A percentile compares a stretch with the other conserved stretches of the same genome.
These are phyloP conservation scores for Blennius ocellaris DNA, from an alignment of 2,113 vertebrate species.

Conservation along the genomic window DNA sequence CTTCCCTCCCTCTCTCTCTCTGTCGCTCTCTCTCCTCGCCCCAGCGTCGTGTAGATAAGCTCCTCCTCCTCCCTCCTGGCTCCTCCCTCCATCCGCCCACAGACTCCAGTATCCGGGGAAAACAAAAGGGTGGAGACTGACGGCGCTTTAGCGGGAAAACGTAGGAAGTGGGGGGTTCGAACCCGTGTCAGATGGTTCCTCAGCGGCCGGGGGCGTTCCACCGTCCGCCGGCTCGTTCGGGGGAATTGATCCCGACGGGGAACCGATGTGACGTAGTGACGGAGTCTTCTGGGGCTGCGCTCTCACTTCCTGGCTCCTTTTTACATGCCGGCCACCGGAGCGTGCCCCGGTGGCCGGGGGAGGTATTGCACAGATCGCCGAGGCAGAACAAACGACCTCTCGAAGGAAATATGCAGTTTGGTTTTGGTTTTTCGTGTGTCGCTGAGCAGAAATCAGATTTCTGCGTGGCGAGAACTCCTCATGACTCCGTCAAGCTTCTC, in stretches of 20 bases:
- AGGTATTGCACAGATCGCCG: no score
- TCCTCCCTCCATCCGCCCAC: conserved; percentile 20
- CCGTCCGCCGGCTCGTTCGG: no score
- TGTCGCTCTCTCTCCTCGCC: conserved; percentile 22
- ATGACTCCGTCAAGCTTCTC: background rate
- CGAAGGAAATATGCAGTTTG: background rate
- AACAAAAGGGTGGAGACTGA: background rate
- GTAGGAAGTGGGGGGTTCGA: background rate
- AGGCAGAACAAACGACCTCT: background rate
- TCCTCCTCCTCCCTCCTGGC: background rate
- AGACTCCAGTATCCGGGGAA: conserved; percentile 29
- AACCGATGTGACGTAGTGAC: no score
- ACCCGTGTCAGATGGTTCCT: background rate
- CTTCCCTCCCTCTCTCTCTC: conserved; percentile 42
- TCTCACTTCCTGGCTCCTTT: no score
- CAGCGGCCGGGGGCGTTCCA: no score
- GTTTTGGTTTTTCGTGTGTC: background rate
- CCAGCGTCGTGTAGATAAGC: conserved; percentile 22
- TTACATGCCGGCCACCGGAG: no score
- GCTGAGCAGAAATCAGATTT: background rate
- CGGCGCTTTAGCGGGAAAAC: conserved; percentile 19
- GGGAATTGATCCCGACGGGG: no score
- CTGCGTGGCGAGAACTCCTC: background rate
- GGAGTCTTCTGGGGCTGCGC: no score
- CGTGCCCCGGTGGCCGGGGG: no score